A percentile compares a stretch with the other conserved stretches of the same genome.
phyloP scores from a whole-genome alignment of 2,113 vertebrate genomes.

The Fregetta grallaria region DNA sequence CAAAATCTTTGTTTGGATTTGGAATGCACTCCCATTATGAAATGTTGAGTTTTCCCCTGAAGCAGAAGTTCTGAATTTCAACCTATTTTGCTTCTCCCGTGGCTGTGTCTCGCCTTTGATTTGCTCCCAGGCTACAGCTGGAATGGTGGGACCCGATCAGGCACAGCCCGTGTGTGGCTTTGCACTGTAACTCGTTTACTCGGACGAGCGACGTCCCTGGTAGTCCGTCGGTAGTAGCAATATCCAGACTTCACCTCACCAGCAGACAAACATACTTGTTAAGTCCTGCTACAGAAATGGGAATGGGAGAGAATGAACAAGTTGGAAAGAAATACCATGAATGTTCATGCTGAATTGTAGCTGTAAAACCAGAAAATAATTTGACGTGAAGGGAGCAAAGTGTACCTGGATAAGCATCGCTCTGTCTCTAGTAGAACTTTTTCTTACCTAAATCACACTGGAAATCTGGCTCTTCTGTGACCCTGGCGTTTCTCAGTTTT shows the following conservation, averaged over 20 bases:
- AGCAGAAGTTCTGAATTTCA: not conserved
- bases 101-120: not conserved
- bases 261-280: not conserved
- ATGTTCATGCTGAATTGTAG: not conserved
- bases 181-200: rapidly evolving
- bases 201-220: rapidly evolving
- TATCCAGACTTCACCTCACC: not conserved
- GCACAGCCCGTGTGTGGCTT: not conserved
- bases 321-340: not conserved
- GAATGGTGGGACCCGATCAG: not conserved
- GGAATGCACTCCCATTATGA: not conserved
- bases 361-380: not conserved
- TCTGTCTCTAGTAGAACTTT: not conserved
- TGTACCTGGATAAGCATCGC: not conserved
- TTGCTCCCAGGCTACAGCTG: not conserved
- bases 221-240: not conserved
- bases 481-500: not conserved
- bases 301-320: not conserved
- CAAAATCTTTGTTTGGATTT: not conserved
- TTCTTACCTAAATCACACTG: slow-evolving; percentile 8
- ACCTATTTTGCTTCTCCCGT: not conserved
- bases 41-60: not conserved
- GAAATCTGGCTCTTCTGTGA: not conserved
- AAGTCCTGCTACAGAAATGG: not conserved
- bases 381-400: not conserved